Evolutionary conservation across 2,797 vertebrate species (phyloP), one percentile per base, ranked within the genome.

Genomic region (Alcedo quadribrachys): DNA sequence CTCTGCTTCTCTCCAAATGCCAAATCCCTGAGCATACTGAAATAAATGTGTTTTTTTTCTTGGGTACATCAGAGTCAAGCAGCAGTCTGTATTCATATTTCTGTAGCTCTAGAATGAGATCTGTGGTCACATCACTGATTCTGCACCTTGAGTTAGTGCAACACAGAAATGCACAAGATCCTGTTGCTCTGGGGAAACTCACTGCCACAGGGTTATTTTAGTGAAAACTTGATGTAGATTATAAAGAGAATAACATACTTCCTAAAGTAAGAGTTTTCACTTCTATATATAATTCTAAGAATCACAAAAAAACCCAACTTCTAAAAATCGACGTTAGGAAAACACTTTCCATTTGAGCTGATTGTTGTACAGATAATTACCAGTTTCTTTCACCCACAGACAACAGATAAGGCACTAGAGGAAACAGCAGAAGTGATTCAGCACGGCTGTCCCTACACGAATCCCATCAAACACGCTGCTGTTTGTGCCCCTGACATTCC

Each of bases 401-500:
- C 3, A 62, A 35, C 40, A 79, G 83, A 79, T 60, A 76, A 86
- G 58, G 25, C 33, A 75, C n/a, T 42, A 89, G 33, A 85, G 27
- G 62, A 84, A 85, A 33, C 6, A 20, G 50, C 33, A 32, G 2
- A 0, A 50, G 42, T 89, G 65, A 71, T 90, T 81, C 54, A 43
- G 68, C 85, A 75, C 32, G 27, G 51, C 27, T 89, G 68, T 65
- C 61, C 4, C 6, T 90, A 58, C 78, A 86, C 10, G n/a, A 87
- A 33, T 80, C 67, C 85, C 75, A 80, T 33, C 14, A 63, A 93
- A 91, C 53, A 28, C 19, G 78, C 32, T 81, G 46, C 35, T 76
- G 84, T 90, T 77, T 76, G 32, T 70, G 78, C 53, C 71, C 46
- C 79, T 90, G 79, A 81, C 67, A 69, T 90, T 88, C 48, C 81